phyloP scores from a whole-genome alignment of 2,113 vertebrate species.

The Thalassarche chlororhynchos region DNA sequence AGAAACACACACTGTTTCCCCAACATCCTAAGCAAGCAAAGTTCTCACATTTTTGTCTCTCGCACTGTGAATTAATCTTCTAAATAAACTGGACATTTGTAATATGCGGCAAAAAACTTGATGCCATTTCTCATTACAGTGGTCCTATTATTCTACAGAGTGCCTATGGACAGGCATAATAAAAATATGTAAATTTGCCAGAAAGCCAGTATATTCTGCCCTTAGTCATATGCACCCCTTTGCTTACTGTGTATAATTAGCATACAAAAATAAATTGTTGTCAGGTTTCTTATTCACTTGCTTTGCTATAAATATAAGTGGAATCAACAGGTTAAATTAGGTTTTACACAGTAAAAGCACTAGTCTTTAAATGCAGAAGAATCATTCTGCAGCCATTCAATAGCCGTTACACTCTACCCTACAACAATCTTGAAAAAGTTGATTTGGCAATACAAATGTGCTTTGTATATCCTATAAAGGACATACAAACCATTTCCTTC shows the following conservation, averaged over 20 bases:
- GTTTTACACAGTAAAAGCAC: background rate
- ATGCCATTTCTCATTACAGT: background rate
- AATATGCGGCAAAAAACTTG: background rate
- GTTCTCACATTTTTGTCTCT: background rate
- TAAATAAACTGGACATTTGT: background rate
- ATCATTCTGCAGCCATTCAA: background rate
- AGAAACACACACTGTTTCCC: background rate
- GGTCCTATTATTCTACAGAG: background rate
- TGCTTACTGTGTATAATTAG: background rate
- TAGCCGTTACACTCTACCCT: background rate
- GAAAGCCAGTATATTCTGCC: background rate
- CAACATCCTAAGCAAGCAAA: background rate
- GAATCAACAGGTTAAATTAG: background rate
- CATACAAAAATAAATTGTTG: background rate
- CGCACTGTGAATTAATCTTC: background rate
- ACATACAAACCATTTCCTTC: conserved; percentile 15
- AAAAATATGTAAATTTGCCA: conserved; percentile 2
- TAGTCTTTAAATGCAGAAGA: background rate
- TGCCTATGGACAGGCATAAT: background rate
- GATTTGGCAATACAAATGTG: background rate
- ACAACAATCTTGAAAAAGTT: background rate
- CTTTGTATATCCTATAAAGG: background rate
- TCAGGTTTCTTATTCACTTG: conserved; percentile 15
- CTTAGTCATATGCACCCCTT: background rate
- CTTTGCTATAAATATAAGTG: conserved; percentile 3